These are phyloP conservation scores for Lasioglossum lativentre DNA, from an alignment of 2,888 invertebrate genomes.

Conservation along the genomic window DNA sequence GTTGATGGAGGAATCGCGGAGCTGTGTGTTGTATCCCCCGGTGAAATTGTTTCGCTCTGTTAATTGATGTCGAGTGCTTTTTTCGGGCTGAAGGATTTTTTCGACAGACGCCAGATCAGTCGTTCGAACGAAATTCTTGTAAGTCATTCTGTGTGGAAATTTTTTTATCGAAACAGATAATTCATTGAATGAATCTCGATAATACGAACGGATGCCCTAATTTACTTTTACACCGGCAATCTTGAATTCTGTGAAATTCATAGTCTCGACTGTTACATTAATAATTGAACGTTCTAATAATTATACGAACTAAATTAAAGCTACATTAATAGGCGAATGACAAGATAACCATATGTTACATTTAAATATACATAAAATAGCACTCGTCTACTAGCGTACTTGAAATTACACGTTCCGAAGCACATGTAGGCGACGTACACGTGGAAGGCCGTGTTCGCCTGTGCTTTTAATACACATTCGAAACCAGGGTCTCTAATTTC, in stretches of 20 bases:
- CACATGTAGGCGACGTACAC: too few relatives aligned
- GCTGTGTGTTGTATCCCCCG: background rate
- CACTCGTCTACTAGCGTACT: background rate
- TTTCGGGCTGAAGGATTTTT: background rate
- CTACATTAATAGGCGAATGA: background rate
- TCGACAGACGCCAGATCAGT: background rate
- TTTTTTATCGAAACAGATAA: background rate
- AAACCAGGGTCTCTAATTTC: background rate
- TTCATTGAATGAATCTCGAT: too few relatives aligned
- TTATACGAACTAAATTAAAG: background rate
- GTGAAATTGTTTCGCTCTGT: background rate
- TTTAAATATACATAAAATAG: background rate
- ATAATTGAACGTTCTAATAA: background rate
- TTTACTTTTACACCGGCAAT: background rate
- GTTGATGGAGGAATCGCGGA: slow-evolving; percentile 23
- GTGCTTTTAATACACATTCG: background rate
- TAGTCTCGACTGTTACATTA: too few relatives aligned
- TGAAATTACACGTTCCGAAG: background rate
- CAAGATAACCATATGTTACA: background rate
- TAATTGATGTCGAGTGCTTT: background rate
- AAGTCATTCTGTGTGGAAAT: background rate
- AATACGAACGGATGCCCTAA: background rate
- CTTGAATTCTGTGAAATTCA: background rate
- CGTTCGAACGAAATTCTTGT: background rate
- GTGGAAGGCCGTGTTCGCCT: background rate